Conservation (phyloP, 2,797 vertebrate species). For the Enteromius anoplus region DNA sequence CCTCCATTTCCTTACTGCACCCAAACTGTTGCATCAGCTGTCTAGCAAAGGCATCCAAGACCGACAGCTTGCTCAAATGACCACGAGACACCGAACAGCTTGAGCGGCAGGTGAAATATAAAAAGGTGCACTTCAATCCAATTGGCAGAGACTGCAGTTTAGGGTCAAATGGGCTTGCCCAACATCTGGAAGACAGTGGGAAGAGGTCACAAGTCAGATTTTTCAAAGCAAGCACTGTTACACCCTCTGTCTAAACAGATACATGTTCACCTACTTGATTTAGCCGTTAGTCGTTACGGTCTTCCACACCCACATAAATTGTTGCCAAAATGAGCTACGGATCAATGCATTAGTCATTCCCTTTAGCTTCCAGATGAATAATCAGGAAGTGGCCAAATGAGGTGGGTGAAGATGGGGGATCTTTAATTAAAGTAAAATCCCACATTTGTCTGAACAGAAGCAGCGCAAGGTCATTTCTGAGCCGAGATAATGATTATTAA, state of each 20-base stretch:
- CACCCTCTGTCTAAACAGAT: conserved; percentile 39
- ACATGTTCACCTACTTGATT: neutral
- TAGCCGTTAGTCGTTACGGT: neutral
- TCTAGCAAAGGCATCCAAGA: neutral
- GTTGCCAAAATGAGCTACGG: conserved; percentile 54
- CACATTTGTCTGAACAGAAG: conserved; percentile 7
- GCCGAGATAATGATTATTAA: conserved; percentile 24
- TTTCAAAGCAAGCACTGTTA: conserved; percentile 41
- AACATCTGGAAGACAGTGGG: conserved; percentile 38
- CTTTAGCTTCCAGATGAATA: conserved; percentile 54
- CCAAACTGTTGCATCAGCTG: conserved; percentile 30
- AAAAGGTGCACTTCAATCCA: conserved; percentile 25
- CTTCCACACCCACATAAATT: conserved; percentile 56
- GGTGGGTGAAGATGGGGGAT: conserved; percentile 8
- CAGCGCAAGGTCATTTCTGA: neutral
- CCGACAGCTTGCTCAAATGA: conserved; percentile 13
- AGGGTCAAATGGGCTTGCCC: conserved; percentile 7
- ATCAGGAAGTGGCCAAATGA: conserved; percentile 53
- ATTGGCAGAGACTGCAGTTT: neutral
- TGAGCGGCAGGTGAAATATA: neutral
- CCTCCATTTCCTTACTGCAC: conserved; percentile 1
- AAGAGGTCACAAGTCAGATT: conserved; percentile 20
- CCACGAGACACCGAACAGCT: neutral
- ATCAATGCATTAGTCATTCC: conserved; percentile 68
- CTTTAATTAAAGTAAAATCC: conserved; percentile 49